These are phyloP conservation scores for Harpagoxenus sublaevis DNA, from an alignment of 2,888 invertebrate species.

Conservation along the genomic window DNA sequence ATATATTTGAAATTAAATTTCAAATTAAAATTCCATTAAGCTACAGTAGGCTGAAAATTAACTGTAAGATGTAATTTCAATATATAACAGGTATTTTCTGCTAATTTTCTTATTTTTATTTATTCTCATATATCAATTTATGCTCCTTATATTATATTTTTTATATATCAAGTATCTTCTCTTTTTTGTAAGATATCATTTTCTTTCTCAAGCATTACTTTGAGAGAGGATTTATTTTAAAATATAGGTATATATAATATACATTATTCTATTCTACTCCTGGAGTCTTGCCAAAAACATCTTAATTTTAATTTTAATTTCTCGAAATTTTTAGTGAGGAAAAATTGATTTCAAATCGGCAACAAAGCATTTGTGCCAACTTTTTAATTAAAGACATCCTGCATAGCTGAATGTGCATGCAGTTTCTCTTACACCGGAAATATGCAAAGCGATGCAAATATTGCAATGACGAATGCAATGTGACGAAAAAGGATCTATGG, in stretches of 20 bases:
- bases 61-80: constrained; percentile 6
- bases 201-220: not conserved
- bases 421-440: not conserved
- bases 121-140: not conserved
- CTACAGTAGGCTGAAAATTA: not conserved
- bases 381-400: not conserved
- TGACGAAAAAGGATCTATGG: not conserved
- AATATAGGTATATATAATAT: no score
- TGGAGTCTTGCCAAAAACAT: not conserved
- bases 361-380: not conserved
- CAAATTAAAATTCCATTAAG: constrained; percentile 15
- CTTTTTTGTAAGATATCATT: not conserved
- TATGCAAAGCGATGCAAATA: not conserved
- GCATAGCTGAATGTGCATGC: not conserved
- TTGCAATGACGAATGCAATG: not conserved
- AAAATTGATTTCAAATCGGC: not conserved
- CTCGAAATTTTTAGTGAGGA: not conserved
- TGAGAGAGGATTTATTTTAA: no score
- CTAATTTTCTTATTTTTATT: not conserved
- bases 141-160: no score
- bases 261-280: not conserved
- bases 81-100: not conserved
- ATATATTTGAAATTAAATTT: not conserved
- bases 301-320: not conserved
- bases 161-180: not conserved